Conservation (phyloP, 2,797 vertebrate species). For the Sebastes matsubarae region DNA sequence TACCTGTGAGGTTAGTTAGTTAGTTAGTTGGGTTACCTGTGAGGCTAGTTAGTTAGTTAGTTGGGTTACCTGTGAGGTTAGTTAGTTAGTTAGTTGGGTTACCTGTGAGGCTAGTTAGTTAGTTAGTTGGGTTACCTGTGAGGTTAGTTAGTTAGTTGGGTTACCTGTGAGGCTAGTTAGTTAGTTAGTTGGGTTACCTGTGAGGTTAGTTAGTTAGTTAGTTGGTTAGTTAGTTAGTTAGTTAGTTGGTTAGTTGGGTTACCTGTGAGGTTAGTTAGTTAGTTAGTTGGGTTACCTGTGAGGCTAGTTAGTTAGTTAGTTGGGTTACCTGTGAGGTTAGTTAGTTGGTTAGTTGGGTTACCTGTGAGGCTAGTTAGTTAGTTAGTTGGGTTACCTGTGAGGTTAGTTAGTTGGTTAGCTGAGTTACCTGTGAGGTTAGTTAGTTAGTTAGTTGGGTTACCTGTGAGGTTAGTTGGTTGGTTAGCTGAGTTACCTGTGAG, state of each 20-base stretch:
- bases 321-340: too few relatives aligned
- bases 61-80: neutral
- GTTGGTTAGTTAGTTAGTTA: neutral
- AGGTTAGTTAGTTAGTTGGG: too few relatives aligned
- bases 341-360: neutral
- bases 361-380: too few relatives aligned
- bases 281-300: neutral
- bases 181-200: too few relatives aligned
- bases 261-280: too few relatives aligned
- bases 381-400: neutral
- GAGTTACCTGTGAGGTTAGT: neutral
- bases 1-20: too few relatives aligned
- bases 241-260: neutral
- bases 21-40: too few relatives aligned
- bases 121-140: too few relatives aligned
- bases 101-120: neutral
- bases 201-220: neutral
- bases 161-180: too few relatives aligned
- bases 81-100: too few relatives aligned
- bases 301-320: neutral
- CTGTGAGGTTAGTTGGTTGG: neutral
- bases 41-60: neutral
- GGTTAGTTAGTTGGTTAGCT: too few relatives aligned
- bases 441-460: neutral
- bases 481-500: neutral